phyloP scores from a whole-genome alignment of 2,888 invertebrate genomes.

The Drosophila picticornis region DNA sequence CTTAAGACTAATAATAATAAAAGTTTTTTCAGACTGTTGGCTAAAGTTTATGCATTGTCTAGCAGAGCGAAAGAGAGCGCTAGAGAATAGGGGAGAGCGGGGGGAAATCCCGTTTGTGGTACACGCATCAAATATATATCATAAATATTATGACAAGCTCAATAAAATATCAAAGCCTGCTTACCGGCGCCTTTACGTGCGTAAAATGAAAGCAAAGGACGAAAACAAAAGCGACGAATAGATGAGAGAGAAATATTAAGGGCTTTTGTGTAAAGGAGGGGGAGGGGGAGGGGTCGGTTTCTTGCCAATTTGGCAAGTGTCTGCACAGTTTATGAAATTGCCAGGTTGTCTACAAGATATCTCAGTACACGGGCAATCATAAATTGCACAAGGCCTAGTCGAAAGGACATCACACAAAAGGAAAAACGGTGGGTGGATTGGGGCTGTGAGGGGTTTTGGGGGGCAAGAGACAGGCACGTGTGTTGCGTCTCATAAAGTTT shows the following conservation, averaged over 20 bases:
- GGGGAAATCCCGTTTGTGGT: constrained; percentile 31
- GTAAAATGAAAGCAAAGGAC: constrained; percentile 47
- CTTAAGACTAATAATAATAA: constrained; percentile 67
- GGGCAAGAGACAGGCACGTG: constrained; percentile 58
- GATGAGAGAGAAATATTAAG: neutral
- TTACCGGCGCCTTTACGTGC: constrained; percentile 68
- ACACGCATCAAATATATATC: constrained; percentile 68
- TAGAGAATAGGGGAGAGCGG: neutral
- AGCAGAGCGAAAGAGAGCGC: constrained; percentile 2
- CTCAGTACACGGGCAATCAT: constrained; percentile 62
- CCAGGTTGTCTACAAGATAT: constrained; percentile 74
- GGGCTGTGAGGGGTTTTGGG: neutral
- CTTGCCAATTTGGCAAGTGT: constrained; percentile 76
- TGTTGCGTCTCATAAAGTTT: constrained; percentile 79
- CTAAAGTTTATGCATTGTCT: constrained; percentile 74
- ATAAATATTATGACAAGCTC: constrained; percentile 82
- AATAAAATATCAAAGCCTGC: constrained; percentile 78
- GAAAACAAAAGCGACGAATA: constrained; percentile 34
- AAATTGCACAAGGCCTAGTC: constrained; percentile 71
- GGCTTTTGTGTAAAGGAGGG: no score
- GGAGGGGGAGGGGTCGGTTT: constrained; percentile 3
- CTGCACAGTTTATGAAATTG: constrained; percentile 77
- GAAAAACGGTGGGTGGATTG: neutral
- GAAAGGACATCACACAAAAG: constrained; percentile 20
- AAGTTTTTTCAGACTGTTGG: constrained; percentile 59